These are phyloP conservation scores for Neoarius graeffei DNA, from an alignment of 2,113 vertebrate species.

Conservation along the genomic window DNA sequence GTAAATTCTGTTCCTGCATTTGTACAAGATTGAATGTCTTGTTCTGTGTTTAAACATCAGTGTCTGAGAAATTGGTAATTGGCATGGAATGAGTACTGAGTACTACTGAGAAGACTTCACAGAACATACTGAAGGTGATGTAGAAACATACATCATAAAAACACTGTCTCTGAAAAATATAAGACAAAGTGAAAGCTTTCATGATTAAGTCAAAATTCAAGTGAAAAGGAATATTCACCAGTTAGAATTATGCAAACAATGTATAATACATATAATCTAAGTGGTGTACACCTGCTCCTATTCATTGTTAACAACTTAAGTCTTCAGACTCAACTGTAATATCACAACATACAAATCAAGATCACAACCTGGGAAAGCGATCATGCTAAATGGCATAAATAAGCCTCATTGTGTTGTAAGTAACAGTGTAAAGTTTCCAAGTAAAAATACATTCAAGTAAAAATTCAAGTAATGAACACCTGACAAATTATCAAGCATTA, in stretches of 20 bases:
- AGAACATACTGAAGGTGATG: not conserved
- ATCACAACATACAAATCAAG: not conserved
- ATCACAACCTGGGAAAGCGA: not conserved
- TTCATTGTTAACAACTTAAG: not conserved
- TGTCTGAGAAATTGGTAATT: not conserved
- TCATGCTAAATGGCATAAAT: not conserved
- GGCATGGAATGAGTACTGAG: not conserved
- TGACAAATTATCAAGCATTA: not conserved
- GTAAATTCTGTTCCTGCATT: not conserved
- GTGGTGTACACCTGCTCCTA: not conserved
- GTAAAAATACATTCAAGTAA: not conserved
- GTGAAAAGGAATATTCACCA: not conserved
- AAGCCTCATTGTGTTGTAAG: not conserved
- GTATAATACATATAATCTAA: not conserved
- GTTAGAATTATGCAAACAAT: not conserved
- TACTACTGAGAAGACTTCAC: not conserved
- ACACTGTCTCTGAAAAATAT: not conserved
- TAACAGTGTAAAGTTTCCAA: not conserved
- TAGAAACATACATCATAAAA: not conserved
- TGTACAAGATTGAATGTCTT: not conserved
- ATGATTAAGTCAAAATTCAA: not conserved
- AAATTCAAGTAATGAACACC: not conserved
- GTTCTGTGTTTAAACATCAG: not conserved
- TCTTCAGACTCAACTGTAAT: not conserved
- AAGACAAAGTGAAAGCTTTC: not conserved